These are phyloP conservation scores for Sinonovacula constricta DNA, from an alignment of 1,140 invertebrate genomes.

Conservation along the genomic window DNA sequence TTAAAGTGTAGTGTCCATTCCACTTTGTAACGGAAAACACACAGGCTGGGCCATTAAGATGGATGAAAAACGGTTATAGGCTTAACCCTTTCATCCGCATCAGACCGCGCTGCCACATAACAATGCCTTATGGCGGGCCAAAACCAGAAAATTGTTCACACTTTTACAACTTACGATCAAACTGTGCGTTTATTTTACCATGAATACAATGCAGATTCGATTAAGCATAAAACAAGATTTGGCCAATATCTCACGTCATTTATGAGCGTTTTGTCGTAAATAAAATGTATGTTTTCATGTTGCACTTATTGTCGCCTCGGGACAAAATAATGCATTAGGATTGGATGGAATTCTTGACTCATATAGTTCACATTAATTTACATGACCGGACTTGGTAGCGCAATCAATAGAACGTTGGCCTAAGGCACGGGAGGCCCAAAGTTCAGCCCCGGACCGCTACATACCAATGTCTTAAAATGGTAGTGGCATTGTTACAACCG, in stretches of 20 bases:
- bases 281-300: conserved; percentile 37
- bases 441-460: too few species aligned
- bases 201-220: conserved; percentile 41
- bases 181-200: conserved; percentile 44
- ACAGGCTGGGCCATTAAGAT: conserved; percentile 50
- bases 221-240: conserved; percentile 51
- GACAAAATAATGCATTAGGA: too few species aligned
- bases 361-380: too few species aligned
- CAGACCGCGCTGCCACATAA: conserved; percentile 25
- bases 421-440: too few species aligned
- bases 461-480: too few species aligned
- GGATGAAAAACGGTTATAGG: conserved; percentile 46
- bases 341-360: too few species aligned
- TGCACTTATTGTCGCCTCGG: too few species aligned
- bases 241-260: conserved; percentile 44
- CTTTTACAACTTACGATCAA: conserved; percentile 43
- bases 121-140: conserved; percentile 39
- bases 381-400: too few species aligned
- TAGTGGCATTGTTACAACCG: too few species aligned
- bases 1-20: conserved; percentile 35
- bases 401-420: too few species aligned
- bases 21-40: conserved; percentile 45
- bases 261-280: conserved; percentile 43
- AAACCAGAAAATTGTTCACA: conserved; percentile 27
- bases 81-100: conserved; percentile 49